Evolutionary conservation across 1,140 invertebrate species (phyloP), one percentile per base, ranked within the genome.

Genomic region (Galendromus occidentalis): DNA sequence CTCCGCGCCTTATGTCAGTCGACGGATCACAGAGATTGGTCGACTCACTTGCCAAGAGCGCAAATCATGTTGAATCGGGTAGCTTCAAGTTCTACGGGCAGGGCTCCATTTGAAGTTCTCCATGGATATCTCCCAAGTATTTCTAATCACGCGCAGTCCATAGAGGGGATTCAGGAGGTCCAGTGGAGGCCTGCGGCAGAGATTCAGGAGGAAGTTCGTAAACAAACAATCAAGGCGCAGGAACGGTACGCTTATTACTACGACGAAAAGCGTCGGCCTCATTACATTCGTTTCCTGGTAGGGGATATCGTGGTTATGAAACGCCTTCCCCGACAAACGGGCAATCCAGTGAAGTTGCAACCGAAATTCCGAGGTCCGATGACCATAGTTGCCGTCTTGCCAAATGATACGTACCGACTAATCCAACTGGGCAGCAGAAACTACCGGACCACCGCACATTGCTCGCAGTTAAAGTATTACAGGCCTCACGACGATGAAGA

Each of bases 231-330:
- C 12, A 12, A 44, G 12, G 42, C 42, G 42, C 42, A 44, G 42
- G 12, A 18, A 44, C 12, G 12, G 12, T 44, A 44, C 42, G 18
- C 12, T 12, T n/a, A 44, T 12, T n/a, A 44, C 12, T 44, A 44
- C 42, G 42, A 44, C 42, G 18, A 44, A 44, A 44, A n/a, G 42
- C 12, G 42, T 12, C 12, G n/a, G n/a, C 42, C 42, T 12, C 42
- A 44, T 18, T 12, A 12, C 18, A 44, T 44, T 12, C 18, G 33
- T 18, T 59, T 12, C 20, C 12, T 12, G 12, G 55, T 59, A 18
- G 55, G 55, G 17, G 55, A 59, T 59, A 20, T 59, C 12, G 55
- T 59, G 18, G 55, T 59, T 12, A 20, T 59, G 55, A 59, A 42
- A 59, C 55, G 55, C 17, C 18, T 59, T 14, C 18, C 55, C 12